Evolutionary conservation across 2,888 invertebrate genomes (phyloP).

Genomic region (Cryptus viduatorius): DNA sequence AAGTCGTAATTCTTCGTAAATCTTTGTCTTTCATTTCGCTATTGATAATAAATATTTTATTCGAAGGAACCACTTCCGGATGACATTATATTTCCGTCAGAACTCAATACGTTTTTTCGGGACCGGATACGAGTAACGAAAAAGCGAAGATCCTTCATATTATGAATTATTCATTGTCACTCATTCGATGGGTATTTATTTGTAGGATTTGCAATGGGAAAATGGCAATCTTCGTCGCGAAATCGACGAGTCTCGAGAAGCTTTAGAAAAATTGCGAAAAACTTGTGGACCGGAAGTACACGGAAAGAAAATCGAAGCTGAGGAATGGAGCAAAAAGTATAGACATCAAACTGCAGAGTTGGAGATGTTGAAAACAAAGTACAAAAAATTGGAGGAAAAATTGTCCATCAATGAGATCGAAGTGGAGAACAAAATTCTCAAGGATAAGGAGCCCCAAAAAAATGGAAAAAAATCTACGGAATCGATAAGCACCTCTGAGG

Average conservation of each 20-base stretch:
- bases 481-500: slow-evolving; percentile 54
- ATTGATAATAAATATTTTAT: slow-evolving; percentile 28
- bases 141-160: too few species aligned
- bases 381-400: slow-evolving; percentile 86
- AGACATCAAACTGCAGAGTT: slow-evolving; percentile 88
- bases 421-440: slow-evolving; percentile 56
- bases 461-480: slow-evolving; percentile 16
- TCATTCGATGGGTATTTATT: not conserved
- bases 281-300: not conserved
- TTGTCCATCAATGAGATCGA: slow-evolving; percentile 84
- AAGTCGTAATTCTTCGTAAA: not conserved
- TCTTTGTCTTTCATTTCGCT: not conserved
- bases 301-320: slow-evolving; percentile 86
- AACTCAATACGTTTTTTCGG: slow-evolving; percentile 88
- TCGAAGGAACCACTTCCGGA: slow-evolving; percentile 77
- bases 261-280: slow-evolving; percentile 60
- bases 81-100: slow-evolving; percentile 87
- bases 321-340: slow-evolving; percentile 89
- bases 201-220: slow-evolving; percentile 76
- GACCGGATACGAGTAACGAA: slow-evolving; percentile 87
- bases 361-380: slow-evolving; percentile 87
- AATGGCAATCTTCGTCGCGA: slow-evolving; percentile 76
- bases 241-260: slow-evolving; percentile 74
- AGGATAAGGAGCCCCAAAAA: not conserved
- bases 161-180: not conserved